phyloP scores from a whole-genome alignment of 2,797 vertebrate species.

The Peromyscus aztecus region DNA sequence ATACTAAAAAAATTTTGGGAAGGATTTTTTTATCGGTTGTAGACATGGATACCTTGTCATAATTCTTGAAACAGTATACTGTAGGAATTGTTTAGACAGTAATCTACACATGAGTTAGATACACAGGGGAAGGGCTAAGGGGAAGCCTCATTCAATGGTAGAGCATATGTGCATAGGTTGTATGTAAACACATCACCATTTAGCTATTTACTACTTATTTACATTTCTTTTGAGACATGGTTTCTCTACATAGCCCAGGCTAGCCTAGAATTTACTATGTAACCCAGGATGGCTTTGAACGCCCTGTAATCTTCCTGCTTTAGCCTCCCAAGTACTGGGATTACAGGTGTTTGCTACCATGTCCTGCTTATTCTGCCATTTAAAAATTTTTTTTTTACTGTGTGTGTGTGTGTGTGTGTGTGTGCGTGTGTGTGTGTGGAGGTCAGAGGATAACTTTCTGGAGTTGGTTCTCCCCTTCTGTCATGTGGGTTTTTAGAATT shows the following conservation, averaged over 20 bases:
- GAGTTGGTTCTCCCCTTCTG: not conserved
- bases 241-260: not conserved
- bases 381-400: not conserved
- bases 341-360: not conserved
- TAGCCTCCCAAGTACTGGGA: not conserved
- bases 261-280: not conserved
- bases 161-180: not conserved
- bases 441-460: not conserved
- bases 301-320: too few species aligned
- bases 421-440: not conserved
- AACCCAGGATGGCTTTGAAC: not conserved
- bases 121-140: too few species aligned
- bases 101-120: not conserved
- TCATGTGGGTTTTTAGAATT: not conserved
- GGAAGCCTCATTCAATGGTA: not conserved
- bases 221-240: not conserved
- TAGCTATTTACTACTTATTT: not conserved
- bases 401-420: not conserved
- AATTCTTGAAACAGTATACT: not conserved
- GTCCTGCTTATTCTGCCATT: not conserved
- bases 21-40: not conserved
- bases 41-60: not conserved
- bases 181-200: not conserved
- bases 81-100: not conserved
- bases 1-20: not conserved